Base-by-base conservation (phyloP, 2,797 vertebrate species). In the Lepidocolaptes lacrymiger region DNA sequence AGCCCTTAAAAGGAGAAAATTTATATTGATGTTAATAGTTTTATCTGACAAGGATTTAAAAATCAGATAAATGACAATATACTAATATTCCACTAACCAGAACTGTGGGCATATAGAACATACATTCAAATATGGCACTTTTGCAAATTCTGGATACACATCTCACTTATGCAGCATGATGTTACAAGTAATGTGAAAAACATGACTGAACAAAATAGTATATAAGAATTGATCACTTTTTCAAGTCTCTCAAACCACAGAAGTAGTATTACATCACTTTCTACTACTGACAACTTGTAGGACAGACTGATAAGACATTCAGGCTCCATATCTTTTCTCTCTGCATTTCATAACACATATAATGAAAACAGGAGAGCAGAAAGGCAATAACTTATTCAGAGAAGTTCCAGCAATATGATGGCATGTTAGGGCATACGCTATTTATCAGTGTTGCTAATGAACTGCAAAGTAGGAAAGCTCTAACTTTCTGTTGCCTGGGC, bases 91-190 rank as follows among this genome's bases (percentile, higher is more conserved):
- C 68, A 92, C 39, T 73, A 88, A 78, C 23, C 44, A 9, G 54
- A 89, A 68, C 28, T 16, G n/a, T 86, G 59, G 59, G 51, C 58
- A 32, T 76, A 73, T 15, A 58, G 28, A 87, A 59, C 24, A 66
- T 76, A 92, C 76, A 73, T 93, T 93, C 69, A 93, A 81, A 92
- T 56, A 88, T 59, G 85, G 85, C 94, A 94, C 61, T 73, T 91
- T 66, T 10, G 61, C 84, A 6, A 78, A n/a, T 52, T 52, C 48
- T 94, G 59, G 74, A 79, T 59, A 88, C 63, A 58, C 15, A 79
- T 26, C 19, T 86, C 86, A 84, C 32, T 76, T 86, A 63, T 16
- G 39, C 37, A 86, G 34, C 46, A 59, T 49, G 73, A 80, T 66
- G 15, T 66, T 88, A 89, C 39, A 91, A 55, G 55, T 34, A 67